Conservation (phyloP, 23 tunicate species). For the Pegea sp. region DNA sequence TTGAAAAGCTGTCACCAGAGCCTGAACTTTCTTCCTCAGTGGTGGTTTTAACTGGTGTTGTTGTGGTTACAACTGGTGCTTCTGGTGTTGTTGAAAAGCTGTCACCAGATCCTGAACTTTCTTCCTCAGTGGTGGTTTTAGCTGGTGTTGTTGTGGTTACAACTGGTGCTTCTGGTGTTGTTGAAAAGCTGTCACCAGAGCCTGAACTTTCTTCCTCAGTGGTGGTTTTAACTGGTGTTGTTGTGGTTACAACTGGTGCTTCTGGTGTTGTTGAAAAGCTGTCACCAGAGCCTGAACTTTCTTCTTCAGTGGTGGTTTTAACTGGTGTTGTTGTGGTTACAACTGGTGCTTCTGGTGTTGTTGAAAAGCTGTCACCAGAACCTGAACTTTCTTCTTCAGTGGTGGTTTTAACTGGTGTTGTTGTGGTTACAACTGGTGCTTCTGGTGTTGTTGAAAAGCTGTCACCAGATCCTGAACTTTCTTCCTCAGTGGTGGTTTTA, state of each 20-base stretch:
- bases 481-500: constrained; percentile 7
- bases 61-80: constrained; percentile 3
- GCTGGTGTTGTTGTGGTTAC: neutral
- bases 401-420: constrained; percentile 22
- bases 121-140: neutral
- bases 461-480: neutral
- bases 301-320: constrained; percentile 5
- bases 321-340: constrained; percentile 14
- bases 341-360: constrained; percentile 11
- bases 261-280: constrained; percentile 1
- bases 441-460: neutral
- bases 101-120: neutral
- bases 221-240: constrained; percentile 11
- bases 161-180: neutral
- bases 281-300: constrained; percentile 1
- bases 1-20: neutral
- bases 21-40: neutral
- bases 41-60: neutral
- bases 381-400: constrained; percentile 47
- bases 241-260: constrained; percentile 2
- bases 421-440: constrained; percentile 4
- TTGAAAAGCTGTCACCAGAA: constrained; percentile 19
- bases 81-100: constrained; percentile 1
- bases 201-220: neutral
- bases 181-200: neutral